These are phyloP conservation scores for Anguilla obscura DNA, from an alignment of 2,797 vertebrate species.

Conservation along the genomic window DNA sequence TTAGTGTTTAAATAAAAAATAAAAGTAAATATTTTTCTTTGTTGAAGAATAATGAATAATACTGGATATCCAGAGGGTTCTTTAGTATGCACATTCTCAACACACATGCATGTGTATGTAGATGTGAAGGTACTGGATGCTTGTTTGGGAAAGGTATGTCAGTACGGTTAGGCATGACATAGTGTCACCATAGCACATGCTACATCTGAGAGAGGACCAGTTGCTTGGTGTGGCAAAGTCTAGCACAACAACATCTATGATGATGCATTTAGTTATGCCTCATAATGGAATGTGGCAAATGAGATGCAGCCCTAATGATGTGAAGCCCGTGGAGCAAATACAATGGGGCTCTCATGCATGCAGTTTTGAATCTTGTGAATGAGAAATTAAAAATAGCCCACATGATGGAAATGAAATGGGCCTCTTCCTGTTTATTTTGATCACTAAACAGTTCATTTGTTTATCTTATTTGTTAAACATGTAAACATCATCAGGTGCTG, in stretches of 20 bases:
- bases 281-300: slow-evolving; percentile 30
- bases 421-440: not conserved
- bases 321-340: slow-evolving; percentile 49
- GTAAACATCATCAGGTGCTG: not conserved
- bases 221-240: not conserved
- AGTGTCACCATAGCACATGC: not conserved
- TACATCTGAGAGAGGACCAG: not conserved
- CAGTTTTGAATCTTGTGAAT: slow-evolving; percentile 30
- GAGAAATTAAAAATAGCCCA: not conserved
- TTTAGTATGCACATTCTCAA: not conserved
- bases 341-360: slow-evolving; percentile 34
- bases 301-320: slow-evolving; percentile 40
- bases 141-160: not conserved
- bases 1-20: not conserved
- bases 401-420: not conserved
- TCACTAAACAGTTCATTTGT: not conserved
- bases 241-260: not conserved
- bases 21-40: not conserved
- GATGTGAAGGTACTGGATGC: not conserved
- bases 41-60: not conserved
- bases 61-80: not conserved
- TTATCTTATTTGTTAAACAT: not conserved
- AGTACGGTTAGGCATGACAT: not conserved
- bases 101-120: not conserved
- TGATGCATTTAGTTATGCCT: slow-evolving; percentile 21